Conservation (phyloP, 2,113 vertebrate species). For the Balaeniceps rex region DNA sequence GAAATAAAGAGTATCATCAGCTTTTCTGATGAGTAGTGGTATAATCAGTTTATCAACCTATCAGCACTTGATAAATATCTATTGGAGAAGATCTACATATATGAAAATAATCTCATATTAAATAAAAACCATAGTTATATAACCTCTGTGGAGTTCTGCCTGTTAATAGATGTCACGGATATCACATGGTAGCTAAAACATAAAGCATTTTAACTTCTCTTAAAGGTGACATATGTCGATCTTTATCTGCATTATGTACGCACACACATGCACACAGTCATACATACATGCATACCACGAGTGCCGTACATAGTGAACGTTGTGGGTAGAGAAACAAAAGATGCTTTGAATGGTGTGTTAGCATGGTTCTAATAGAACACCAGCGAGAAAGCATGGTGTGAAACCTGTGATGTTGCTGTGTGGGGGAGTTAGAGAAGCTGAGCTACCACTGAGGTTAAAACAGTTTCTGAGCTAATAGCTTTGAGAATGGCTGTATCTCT, state of each 20-base stretch:
- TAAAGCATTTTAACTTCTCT: background rate
- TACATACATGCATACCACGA: background rate
- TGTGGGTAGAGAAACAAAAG: background rate
- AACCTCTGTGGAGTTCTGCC: background rate
- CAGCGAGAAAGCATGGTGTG: background rate
- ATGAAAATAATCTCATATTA: background rate
- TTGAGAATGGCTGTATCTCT: background rate
- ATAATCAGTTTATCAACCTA: background rate
- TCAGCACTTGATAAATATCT: background rate
- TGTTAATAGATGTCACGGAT: background rate
- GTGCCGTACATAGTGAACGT: rapidly evolving
- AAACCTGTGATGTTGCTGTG: background rate
- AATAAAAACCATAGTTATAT: background rate
- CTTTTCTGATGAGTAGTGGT: background rate
- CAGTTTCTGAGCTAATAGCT: background rate
- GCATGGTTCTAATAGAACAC: background rate
- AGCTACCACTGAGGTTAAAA: background rate
- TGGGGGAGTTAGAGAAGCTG: background rate
- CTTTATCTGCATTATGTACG: no score
- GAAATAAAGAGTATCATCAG: background rate
- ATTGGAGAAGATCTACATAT: background rate
- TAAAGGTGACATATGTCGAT: no score
- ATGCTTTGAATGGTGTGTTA: background rate
- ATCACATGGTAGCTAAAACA: background rate
- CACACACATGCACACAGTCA: rapidly evolving